Evolutionary conservation across 2,113 vertebrate genomes (phyloP), one percentile per base, ranked within the genome.

Genomic region (Periophthalmus modestus): DNA sequence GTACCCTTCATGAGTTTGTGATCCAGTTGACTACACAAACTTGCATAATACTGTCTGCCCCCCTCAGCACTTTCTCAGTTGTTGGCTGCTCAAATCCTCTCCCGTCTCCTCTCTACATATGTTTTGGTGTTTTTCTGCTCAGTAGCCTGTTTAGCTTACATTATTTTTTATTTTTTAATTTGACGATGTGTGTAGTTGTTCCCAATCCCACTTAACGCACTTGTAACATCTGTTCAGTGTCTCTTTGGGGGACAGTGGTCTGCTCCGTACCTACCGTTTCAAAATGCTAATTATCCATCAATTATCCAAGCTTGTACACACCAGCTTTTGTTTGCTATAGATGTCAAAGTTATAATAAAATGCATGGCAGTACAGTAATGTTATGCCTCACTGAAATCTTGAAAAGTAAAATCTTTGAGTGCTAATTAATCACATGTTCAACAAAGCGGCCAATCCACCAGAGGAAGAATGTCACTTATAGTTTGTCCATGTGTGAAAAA

Each of bases 351-450:
- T 48, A 43, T 34, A n/a, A 65, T 46, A 48, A 28, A 68, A 80
- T 81, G 66, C 59, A 50, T 78, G 33, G 46, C 52, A 10, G 69
- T 79, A 28, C 66, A 67, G 68, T 72, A 9, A 48, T 73, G 47
- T 59, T 89, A 70, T 77, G 87, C 85, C 79, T 80, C 88, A 86
- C 78, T 82, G 74, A 62, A 70, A 67, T 4, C 73, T n/a, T 75
- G 78, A 74, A 36, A 73, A 83, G 55, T 21, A 6, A 72, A 81
- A 82, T 84, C 61, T 19, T 68, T 59, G 59, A 21, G 67, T 58
- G 36, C 11, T 77, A 78, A 90, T 88, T 87, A 85, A 85, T 88
- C 88, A 89, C 81, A 77, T 71, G 79, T 88, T 84, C 81, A 87
- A 83, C 85, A 83, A 87, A 84, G 71, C 88, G 48, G 75, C 79